Percentiles rank a stretch among this genome's conserved stretches.
phyloP scores from a whole-genome alignment of 2,113 vertebrate genomes.

The Bombycilla garrulus region DNA sequence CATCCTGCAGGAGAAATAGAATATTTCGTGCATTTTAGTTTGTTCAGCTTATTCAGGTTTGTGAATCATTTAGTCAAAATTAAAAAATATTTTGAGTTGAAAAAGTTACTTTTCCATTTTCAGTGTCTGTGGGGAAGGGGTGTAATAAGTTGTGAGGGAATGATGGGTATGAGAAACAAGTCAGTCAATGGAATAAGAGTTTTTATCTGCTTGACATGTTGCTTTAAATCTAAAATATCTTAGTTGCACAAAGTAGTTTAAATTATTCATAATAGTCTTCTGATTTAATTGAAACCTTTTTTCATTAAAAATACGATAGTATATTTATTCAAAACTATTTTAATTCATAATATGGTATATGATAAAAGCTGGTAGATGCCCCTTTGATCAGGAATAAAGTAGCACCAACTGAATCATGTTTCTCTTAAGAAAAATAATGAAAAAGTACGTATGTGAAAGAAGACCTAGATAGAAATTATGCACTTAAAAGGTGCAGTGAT shows the following conservation, averaged over 20 bases:
- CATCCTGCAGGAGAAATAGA: neutral
- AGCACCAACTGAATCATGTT: neutral
- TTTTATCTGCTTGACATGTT: neutral
- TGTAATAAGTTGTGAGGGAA: neutral
- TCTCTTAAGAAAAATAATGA: neutral
- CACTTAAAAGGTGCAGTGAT: neutral
- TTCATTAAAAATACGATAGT: neutral
- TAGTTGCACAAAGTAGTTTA: neutral
- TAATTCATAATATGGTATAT: neutral
- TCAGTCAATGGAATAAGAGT: neutral
- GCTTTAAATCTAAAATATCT: neutral
- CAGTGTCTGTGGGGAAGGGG: rapidly evolving
- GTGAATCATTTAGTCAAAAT: neutral
- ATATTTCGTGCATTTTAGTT: neutral
- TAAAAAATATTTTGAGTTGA: neutral
- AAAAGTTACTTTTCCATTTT: neutral
- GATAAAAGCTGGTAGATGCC: neutral
- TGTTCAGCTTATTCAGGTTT: neutral
- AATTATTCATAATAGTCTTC: neutral
- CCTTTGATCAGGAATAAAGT: neutral
- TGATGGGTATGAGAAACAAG: neutral
- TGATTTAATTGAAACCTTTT: neutral
- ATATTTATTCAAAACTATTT: neutral
- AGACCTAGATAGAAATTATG: neutral
- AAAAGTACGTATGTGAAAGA: neutral